A percentile compares a stretch with the other conserved stretches of the same genome.
These are phyloP conservation scores for Terrapene triunguis DNA, from an alignment of 2,113 vertebrate genomes.

Conservation along the genomic window DNA sequence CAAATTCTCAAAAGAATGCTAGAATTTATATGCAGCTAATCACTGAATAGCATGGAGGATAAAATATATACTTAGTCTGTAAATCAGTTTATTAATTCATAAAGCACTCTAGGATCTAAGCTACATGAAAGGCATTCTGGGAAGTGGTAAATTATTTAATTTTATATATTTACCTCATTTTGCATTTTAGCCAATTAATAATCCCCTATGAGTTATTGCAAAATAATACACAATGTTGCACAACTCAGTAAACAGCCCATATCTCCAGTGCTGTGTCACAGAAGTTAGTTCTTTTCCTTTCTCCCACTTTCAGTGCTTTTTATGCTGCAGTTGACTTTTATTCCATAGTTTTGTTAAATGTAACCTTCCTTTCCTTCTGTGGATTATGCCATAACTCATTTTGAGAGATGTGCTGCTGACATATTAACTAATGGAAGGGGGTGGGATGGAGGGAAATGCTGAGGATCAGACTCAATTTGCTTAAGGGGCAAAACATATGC, in stretches of 20 bases:
- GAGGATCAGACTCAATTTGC: not conserved
- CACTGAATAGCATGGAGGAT: not conserved
- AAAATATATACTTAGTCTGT: not conserved
- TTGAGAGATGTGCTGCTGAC: not conserved
- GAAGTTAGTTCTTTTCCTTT: not conserved
- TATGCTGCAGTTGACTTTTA: conserved; percentile 21
- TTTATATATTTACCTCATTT: not conserved
- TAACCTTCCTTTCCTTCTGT: not conserved
- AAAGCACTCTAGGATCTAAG: not conserved
- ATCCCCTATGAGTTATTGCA: not conserved
- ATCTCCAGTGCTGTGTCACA: not conserved
- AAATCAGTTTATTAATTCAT: not conserved
- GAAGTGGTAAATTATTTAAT: not conserved
- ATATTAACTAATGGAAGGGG: not conserved
- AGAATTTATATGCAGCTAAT: not conserved
- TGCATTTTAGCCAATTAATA: conserved; percentile 4
- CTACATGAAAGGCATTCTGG: not conserved
- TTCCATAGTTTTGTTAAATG: not conserved
- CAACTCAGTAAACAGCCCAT: conserved; percentile 31
- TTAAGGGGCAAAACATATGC: not conserved
- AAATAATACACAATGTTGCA: not conserved
- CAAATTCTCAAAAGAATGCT: not conserved
- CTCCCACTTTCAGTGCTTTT: not conserved
- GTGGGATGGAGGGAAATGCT: not conserved
- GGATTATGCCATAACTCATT: not conserved